Evolutionary conservation across 2,888 invertebrate genomes (phyloP).

Genomic region (Trissonchulus latispiculum): DNA sequence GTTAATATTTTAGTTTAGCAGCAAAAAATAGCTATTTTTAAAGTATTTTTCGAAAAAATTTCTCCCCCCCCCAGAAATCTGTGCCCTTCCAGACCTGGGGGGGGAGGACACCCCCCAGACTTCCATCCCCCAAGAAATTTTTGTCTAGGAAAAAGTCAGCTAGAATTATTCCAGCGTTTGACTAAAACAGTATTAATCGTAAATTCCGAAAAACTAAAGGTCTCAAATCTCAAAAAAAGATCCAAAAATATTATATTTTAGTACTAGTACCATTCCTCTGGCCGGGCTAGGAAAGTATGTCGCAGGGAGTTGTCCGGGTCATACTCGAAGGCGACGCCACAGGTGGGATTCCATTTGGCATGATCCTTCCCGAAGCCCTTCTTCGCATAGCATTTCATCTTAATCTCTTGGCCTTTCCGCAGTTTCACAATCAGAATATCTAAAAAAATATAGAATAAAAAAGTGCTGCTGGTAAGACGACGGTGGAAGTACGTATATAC

Average conservation of each 20-base stretch:
- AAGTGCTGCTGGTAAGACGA: no score
- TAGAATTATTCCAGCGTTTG: background rate
- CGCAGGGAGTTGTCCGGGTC: constrained; percentile 95
- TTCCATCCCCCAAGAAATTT: no score
- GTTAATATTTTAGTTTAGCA: no score
- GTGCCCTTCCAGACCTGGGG: no score
- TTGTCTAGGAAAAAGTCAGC: no score
- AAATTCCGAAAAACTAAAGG: background rate
- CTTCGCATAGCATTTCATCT: constrained; percentile 86
- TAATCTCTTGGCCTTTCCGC: constrained; percentile 77
- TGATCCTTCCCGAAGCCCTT: constrained; percentile 95
- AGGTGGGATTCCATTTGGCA: constrained; percentile 99
- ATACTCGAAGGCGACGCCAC: constrained; percentile 96
- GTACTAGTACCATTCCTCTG: constrained; percentile 73
- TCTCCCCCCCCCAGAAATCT: no score
- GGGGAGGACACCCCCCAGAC: no score
- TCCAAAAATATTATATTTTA: background rate
- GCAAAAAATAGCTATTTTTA: no score
- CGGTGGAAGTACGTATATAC: no score
- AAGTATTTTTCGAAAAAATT: no score
- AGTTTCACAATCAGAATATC: constrained; percentile 63
- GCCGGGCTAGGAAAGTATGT: constrained; percentile 87
- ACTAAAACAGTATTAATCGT: background rate
- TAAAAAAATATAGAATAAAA: constrained; percentile 26
- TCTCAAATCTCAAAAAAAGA: background rate